Evolutionary conservation across 2,888 invertebrate genomes (phyloP), one percentile per base, ranked within the genome.

Genomic region (Leucophora obtusa): DNA sequence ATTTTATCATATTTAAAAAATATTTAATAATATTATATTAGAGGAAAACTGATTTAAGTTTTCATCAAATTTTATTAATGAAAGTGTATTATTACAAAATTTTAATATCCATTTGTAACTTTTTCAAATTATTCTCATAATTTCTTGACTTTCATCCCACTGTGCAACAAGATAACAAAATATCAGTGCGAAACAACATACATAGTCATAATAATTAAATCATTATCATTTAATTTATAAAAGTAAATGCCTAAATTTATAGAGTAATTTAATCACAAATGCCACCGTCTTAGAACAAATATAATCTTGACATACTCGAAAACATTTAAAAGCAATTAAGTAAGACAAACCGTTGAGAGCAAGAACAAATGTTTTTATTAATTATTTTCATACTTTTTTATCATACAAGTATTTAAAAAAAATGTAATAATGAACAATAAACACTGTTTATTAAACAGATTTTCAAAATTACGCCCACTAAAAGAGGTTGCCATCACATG

Each of bases 191-290:
- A 35, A 43, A 15, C 14, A 35, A 18, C 54, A 54, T 8, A 58
- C 21, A 43, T 9, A 38, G 8, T 9, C 38, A 21, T 14, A 18
- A 7, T 21, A 35, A 59, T 59, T 38, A 59, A 59, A 59, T 38
- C 11, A 38, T 38, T 38, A 38, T 38, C 38, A 59, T 59, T 35
- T 33, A 7, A 28, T 15, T 10, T 38, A 10, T 38, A 21, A 35
- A 33, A 38, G 11, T 59, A 11, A 59, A 71, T 60, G 51, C 60
- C 53, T 50, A 60, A 59, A 60, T 71, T 17, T 60, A 28, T 63
- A 28, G 38, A 17, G 24, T 43, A 63, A 47, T 63, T 71, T 3
- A 63, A 47, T n/a, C 6, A 21, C 8, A 47, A 62, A 5, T 63
- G 47, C 43, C 33, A 56, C 7, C n/a, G 18, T 54, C 53, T 53